phyloP scores from a whole-genome alignment of 2,888 invertebrate genomes.

The Argyresthia albistria region DNA sequence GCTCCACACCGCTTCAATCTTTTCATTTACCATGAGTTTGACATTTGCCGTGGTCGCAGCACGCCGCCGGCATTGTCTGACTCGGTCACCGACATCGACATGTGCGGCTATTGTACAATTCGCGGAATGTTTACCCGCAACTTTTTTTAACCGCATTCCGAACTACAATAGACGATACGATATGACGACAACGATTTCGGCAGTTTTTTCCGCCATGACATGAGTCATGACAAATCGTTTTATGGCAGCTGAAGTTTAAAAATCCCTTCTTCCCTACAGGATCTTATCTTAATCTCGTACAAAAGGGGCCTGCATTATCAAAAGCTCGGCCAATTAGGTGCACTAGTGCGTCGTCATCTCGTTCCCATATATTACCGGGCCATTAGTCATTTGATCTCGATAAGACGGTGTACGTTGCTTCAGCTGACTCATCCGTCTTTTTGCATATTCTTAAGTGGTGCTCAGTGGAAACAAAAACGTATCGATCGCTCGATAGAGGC shows the following conservation, averaged over 20 bases:
- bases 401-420: constrained; percentile 26
- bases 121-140: neutral
- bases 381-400: constrained; percentile 43
- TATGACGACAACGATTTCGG: neutral
- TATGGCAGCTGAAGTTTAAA: constrained; percentile 13
- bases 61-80: neutral
- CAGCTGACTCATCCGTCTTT: constrained; percentile 38
- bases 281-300: constrained; percentile 34
- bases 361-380: constrained; percentile 25
- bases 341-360: constrained; percentile 34
- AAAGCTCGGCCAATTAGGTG: constrained; percentile 35
- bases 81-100: neutral
- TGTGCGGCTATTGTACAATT: constrained; percentile 1
- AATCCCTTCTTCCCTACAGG: constrained; percentile 14
- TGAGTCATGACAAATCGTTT: constrained; percentile 22
- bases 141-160: neutral
- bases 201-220: constrained; percentile 8
- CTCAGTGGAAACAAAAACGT: constrained; percentile 17
- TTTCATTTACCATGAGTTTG: constrained; percentile 41
- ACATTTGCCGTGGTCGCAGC: constrained; percentile 36
- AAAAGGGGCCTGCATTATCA: constrained; percentile 20
- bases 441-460: constrained; percentile 28
- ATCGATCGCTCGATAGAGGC: constrained; percentile 22
- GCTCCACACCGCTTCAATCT: constrained; percentile 15
- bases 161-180: neutral